Evolutionary conservation across 2,888 invertebrate genomes (phyloP).

Genomic region (Limenitis camilla): DNA sequence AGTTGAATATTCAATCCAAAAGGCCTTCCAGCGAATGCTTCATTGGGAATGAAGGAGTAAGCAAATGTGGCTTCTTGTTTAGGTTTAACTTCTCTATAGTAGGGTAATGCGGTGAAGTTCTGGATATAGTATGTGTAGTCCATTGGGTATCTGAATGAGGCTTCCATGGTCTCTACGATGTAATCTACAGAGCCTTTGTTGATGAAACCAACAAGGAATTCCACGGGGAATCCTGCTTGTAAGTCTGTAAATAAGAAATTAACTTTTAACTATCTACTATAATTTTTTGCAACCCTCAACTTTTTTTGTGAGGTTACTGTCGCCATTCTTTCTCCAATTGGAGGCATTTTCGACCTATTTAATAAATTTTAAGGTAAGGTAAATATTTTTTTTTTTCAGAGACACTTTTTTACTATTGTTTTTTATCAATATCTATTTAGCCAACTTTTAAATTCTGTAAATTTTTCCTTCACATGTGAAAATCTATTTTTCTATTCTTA

Average conservation of each 20-base stretch:
- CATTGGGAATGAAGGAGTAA: slow-evolving; percentile 95
- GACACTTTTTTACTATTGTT: no score
- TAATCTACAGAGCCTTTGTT: slow-evolving; percentile 96
- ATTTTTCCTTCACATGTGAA: no score
- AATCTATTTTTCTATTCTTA: no score
- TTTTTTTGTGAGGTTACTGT: no score
- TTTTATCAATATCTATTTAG: no score
- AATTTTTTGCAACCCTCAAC: no score
- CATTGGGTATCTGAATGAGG: slow-evolving; percentile 99
- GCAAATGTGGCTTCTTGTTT: slow-evolving; percentile 95
- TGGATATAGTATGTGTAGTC: slow-evolving; percentile 99
- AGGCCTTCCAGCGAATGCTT: slow-evolving; percentile 96
- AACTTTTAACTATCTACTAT: no score
- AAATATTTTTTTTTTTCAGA: no score
- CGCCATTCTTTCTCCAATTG: no score
- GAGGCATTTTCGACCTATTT: no score
- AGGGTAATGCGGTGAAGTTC: slow-evolving; percentile 95
- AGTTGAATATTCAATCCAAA: slow-evolving; percentile 96
- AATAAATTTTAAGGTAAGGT: no score
- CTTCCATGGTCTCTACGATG: slow-evolving; percentile 93
- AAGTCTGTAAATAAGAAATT: slow-evolving; percentile 77
- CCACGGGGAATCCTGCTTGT: slow-evolving; percentile 93
- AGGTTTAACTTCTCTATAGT: slow-evolving; percentile 91
- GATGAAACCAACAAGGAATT: slow-evolving; percentile 95
- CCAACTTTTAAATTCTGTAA: no score